These are phyloP conservation scores for Lissocephala sabroskyi DNA, from an alignment of 2,888 invertebrate species.

Conservation along the genomic window DNA sequence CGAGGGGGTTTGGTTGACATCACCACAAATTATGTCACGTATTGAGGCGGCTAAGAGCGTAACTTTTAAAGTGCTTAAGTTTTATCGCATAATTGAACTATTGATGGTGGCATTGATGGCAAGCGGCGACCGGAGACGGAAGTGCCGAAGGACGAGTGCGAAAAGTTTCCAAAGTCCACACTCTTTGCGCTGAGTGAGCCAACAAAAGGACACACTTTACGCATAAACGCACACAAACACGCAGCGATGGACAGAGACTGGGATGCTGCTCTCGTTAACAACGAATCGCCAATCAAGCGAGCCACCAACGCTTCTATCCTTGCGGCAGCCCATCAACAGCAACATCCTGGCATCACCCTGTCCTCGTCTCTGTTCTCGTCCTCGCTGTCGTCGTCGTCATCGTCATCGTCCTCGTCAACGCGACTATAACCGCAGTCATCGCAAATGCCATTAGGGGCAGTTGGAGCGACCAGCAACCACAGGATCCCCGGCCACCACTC, in stretches of 20 bases:
- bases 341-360: too few relatives aligned
- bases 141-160: neutral
- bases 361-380: neutral
- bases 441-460: conserved; percentile 55
- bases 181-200: conserved; percentile 12
- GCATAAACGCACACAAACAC: neutral
- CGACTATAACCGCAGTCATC: conserved; percentile 59
- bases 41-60: conserved; percentile 25
- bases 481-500: too few relatives aligned
- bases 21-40: conserved; percentile 60
- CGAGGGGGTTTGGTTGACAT: conserved; percentile 27
- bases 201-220: neutral
- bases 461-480: conserved; percentile 18
- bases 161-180: conserved; percentile 32
- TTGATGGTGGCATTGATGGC: neutral
- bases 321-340: neutral
- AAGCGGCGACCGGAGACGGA: neutral
- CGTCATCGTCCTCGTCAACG: conserved; percentile 48
- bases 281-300: too few relatives aligned
- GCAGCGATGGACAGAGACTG: too few relatives aligned
- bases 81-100: conserved; percentile 33
- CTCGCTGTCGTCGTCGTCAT: neutral
- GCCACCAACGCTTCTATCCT: neutral
- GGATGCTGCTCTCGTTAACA: too few relatives aligned
- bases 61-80: conserved; percentile 49